Percentiles rank a stretch among this genome's conserved stretches.
These are phyloP conservation scores for Pseudolycoriella hygida DNA, from an alignment of 2,888 invertebrate species.

Conservation along the genomic window DNA sequence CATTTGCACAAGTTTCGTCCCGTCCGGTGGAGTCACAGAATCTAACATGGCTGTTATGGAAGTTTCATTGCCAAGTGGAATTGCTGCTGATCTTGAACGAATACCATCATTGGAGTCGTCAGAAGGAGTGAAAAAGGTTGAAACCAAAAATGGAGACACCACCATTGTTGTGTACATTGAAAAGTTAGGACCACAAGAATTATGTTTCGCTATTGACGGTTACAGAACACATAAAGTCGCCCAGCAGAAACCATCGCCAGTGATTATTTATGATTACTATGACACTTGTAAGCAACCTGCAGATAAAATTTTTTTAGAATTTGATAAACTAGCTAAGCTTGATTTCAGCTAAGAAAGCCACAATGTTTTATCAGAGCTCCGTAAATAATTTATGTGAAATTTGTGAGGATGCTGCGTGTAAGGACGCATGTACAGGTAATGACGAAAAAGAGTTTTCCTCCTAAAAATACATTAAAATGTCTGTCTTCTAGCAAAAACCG, in stretches of 20 bases:
- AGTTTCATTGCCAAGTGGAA: constrained; percentile 81
- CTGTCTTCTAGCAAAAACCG: no score
- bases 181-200: constrained; percentile 39
- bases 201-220: constrained; percentile 71
- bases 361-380: constrained; percentile 53
- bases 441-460: no score
- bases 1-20: constrained; percentile 59
- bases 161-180: constrained; percentile 55
- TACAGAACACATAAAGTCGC: constrained; percentile 70
- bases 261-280: constrained; percentile 78
- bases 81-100: constrained; percentile 59
- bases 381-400: constrained; percentile 62
- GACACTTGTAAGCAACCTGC: constrained; percentile 54
- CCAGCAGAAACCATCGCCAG: constrained; percentile 69
- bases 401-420: constrained; percentile 50
- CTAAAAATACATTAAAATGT: no score
- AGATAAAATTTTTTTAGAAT: no score
- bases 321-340: background rate
- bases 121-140: constrained; percentile 37
- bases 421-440: constrained; percentile 5
- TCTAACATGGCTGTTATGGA: constrained; percentile 85
- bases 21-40: constrained; percentile 36
- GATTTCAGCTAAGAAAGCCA: constrained; percentile 49
- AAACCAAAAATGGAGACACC: constrained; percentile 44
- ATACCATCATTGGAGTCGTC: constrained; percentile 39